Conservation (phyloP, 53 echinoderm and acorn worm species). For the Stichopus horrens region DNA sequence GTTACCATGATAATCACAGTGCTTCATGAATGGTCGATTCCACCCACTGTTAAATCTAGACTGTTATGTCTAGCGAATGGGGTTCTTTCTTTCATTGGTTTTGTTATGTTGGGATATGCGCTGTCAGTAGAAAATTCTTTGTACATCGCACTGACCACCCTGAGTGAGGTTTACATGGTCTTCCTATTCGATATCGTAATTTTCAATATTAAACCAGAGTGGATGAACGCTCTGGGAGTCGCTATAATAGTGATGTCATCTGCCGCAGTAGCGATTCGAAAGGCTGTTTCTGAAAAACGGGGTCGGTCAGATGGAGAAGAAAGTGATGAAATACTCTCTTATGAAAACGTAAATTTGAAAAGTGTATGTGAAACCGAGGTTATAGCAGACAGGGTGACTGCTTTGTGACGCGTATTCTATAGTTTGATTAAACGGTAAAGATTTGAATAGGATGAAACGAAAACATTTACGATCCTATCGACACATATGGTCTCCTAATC, state of each 20-base stretch:
- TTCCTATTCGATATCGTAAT: background rate
- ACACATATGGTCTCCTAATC: too few relatives aligned
- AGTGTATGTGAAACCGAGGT: too few relatives aligned
- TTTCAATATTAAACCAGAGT: background rate
- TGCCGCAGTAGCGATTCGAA: background rate
- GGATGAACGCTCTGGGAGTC: conserved; percentile 5
- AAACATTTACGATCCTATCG: too few relatives aligned
- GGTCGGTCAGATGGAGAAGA: too few relatives aligned
- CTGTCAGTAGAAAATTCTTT: conserved; percentile 1
- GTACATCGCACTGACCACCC: background rate
- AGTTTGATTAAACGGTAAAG: too few relatives aligned
- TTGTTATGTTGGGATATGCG: background rate
- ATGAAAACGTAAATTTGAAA: too few relatives aligned
- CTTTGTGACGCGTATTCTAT: too few relatives aligned
- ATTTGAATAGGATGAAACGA: too few relatives aligned
- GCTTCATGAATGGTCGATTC: background rate
- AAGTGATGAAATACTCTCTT: too few relatives aligned
- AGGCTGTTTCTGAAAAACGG: background rate
- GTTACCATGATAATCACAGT: background rate
- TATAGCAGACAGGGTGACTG: too few relatives aligned
- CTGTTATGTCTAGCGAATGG: background rate
- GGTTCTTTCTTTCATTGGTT: background rate
- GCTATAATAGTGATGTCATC: background rate
- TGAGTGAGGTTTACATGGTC: conserved; percentile 15
- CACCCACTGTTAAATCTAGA: background rate